Percentiles rank a stretch among this genome's conserved stretches.
Conservation (phyloP, 2,888 invertebrate genomes). For the Danaus chrysippus region DNA sequence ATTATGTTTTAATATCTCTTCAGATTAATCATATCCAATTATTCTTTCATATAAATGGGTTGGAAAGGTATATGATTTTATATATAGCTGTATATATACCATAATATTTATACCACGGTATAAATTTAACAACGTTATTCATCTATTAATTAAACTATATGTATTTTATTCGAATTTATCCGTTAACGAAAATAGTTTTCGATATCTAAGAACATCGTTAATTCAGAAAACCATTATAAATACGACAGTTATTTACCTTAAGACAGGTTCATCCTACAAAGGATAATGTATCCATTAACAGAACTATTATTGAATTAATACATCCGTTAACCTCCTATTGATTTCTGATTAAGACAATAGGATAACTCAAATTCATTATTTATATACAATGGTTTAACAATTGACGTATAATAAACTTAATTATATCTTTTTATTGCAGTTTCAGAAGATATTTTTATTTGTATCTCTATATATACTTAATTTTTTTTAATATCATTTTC, state of each 20-base stretch:
- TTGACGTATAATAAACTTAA: too few species aligned
- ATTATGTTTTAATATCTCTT: too few species aligned
- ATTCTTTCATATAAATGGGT: too few species aligned
- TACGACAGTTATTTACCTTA: neutral
- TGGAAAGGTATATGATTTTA: too few species aligned
- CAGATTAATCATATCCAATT: too few species aligned
- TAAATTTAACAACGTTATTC: neutral
- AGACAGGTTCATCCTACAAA: neutral
- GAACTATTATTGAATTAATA: neutral
- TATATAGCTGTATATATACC: too few species aligned
- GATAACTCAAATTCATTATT: slow-evolving; percentile 12
- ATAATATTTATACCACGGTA: too few species aligned
- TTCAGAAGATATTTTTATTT: too few species aligned
- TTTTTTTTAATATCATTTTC: too few species aligned
- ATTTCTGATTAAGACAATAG: neutral
- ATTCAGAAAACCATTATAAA: too few species aligned
- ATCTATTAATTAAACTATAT: neutral
- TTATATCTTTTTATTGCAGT: too few species aligned
- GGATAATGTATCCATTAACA: neutral
- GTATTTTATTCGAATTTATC: neutral
- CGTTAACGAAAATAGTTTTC: neutral
- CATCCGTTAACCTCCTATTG: slow-evolving; percentile 3
- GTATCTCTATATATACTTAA: too few species aligned
- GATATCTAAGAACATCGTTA: neutral
- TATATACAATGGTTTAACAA: slow-evolving; percentile 10